These are phyloP conservation scores for Gortyna flavago DNA, from an alignment of 2,888 invertebrate species.

Conservation along the genomic window DNA sequence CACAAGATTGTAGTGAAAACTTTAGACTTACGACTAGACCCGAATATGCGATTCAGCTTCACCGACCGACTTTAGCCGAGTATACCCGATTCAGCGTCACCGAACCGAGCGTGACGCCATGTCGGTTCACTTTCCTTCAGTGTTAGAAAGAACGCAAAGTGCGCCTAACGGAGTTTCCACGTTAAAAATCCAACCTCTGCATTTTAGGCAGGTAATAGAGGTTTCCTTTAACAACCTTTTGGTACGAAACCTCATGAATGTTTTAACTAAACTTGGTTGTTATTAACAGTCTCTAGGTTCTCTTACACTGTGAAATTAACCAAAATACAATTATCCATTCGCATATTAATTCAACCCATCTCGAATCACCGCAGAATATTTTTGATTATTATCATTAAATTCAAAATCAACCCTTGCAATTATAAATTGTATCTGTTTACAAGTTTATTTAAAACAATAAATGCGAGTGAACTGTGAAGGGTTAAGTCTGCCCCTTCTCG, in stretches of 20 bases:
- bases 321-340: slow-evolving; percentile 10
- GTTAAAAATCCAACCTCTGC: not conserved
- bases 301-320: not conserved
- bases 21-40: not conserved
- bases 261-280: not conserved
- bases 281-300: not conserved
- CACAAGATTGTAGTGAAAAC: not conserved
- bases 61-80: not conserved
- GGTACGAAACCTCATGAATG: not conserved
- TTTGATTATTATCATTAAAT: slow-evolving; percentile 50
- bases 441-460: slow-evolving; percentile 77
- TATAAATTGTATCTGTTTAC: slow-evolving; percentile 67
- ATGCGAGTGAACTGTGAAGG: slow-evolving; percentile 70
- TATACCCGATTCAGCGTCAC: not conserved
- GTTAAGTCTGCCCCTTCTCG: slow-evolving; percentile 72
- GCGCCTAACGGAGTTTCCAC: too few species aligned
- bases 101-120: not conserved
- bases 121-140: not conserved
- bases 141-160: not conserved
- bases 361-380: slow-evolving; percentile 47
- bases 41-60: not conserved
- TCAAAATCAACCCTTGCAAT: slow-evolving; percentile 54
- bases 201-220: not conserved
- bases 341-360: slow-evolving; percentile 29
- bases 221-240: not conserved